A percentile compares a stretch with the other conserved stretches of the same genome.
Conservation (phyloP, 2,888 invertebrate species). For the Elegia similella region DNA sequence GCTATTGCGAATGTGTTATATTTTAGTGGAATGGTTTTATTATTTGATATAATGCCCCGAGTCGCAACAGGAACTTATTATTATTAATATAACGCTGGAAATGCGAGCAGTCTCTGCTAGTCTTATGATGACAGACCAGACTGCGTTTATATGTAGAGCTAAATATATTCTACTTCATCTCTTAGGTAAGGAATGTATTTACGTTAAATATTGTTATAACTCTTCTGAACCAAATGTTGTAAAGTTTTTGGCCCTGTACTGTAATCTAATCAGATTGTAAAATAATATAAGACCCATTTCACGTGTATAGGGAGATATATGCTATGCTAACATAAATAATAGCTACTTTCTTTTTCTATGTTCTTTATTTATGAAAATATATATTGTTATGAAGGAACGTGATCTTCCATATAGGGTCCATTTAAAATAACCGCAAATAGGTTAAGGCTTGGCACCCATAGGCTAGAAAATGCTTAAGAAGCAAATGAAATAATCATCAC, state of each 20-base stretch:
- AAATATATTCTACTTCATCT: conserved; percentile 31
- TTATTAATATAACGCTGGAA: neutral
- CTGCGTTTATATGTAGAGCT: conserved; percentile 39
- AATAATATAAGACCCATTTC: conserved; percentile 37
- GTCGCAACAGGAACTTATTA: conserved; percentile 3
- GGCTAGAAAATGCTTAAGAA: no score
- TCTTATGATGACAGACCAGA: conserved; percentile 38
- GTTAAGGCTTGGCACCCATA: no score
- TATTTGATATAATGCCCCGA: conserved; percentile 8
- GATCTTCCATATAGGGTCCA: no score
- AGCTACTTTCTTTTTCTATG: no score
- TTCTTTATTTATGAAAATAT: no score
- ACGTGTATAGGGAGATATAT: conserved; percentile 12
- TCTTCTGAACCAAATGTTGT: conserved; percentile 41
- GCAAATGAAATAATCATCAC: no score
- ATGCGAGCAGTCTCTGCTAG: neutral
- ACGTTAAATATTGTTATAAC: conserved; percentile 36
- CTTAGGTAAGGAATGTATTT: conserved; percentile 32
- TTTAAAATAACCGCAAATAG: no score
- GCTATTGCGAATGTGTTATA: neutral
- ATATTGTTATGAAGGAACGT: no score
- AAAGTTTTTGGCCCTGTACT: conserved; percentile 31
- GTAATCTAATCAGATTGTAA: conserved; percentile 27
- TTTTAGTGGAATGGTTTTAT: neutral
- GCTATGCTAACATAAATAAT: no score